Base-by-base conservation (phyloP, 2,888 invertebrate species). In the Rhodophaea formosa region DNA sequence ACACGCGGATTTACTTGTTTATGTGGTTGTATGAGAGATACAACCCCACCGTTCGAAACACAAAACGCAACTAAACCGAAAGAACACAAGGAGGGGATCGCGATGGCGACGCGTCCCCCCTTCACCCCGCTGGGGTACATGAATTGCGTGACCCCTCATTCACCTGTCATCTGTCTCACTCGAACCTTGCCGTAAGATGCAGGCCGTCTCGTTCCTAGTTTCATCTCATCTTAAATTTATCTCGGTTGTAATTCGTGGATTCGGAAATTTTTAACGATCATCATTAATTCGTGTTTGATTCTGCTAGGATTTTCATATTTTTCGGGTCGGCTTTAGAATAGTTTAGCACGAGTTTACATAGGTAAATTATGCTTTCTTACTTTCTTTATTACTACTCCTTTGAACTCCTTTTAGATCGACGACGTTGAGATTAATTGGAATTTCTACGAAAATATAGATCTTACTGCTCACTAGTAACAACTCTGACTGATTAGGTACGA, bases 91-190 rank as follows among this genome's bases (percentile, higher is more conserved):
- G 53, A 60, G 59, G 59, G 62, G 67, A 87, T 84, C 86, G 85
- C 84, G 85, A 81, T 80, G 86, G 88, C 86, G 80, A 78, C 80
- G 84, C 74, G 70, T 68, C 65, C 73, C 64, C 72, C 72, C 62
- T 73, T 43, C 61, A 64, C 71, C 70, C 64, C 72, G 61, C 56
- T 63, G 66, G 65, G 60, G 73, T 71, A 69, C 75, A 68, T 79
- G 79, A 78, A 78, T 78, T 23, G 23, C 79, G 69, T 85, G 84
- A 85, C 86, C 88, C 86, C 85, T 85, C 88, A 84, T 86, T 86
- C 87, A 84, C 77, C 77, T 76, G 72, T 69, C 56, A 49, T 61
- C 79, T 69, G 30, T 84, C 86, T 77, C 80, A 57, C 75, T 88
- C 74, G 59, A 74, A 69, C 86, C 61, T 62, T 44, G 16, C 42